A percentile compares a stretch with the other conserved stretches of the same genome.
Conservation (phyloP, 2,888 invertebrate genomes). For the Cheilosia vulpina region DNA sequence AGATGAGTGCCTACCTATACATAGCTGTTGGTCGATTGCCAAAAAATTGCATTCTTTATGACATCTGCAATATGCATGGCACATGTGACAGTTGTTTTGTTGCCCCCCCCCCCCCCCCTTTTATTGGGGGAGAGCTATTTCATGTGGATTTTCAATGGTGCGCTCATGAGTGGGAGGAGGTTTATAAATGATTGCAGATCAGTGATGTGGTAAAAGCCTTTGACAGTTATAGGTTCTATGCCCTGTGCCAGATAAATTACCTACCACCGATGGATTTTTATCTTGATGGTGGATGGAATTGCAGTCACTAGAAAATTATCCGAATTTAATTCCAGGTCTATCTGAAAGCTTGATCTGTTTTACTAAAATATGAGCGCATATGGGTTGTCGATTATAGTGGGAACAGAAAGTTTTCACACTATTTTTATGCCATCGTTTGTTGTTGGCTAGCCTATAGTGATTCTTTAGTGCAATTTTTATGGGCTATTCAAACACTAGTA, state of each 20-base stretch:
- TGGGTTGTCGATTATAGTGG: no score
- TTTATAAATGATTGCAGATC: constrained; percentile 17
- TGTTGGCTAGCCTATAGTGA: no score
- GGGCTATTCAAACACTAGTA: no score
- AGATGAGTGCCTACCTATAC: not conserved
- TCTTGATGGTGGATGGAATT: not conserved
- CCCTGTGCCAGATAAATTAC: not conserved
- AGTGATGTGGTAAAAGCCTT: constrained; percentile 13
- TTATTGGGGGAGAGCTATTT: not conserved
- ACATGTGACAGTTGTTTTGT: constrained; percentile 12
- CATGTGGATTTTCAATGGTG: constrained; percentile 15
- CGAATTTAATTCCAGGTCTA: no score
- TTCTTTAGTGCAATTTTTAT: no score
- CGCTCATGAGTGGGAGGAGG: not conserved
- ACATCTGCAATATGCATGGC: constrained; percentile 70
- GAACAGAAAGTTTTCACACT: no score
- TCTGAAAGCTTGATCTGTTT: no score
- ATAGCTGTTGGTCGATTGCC: constrained; percentile 58
- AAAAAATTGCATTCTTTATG: constrained; percentile 69
- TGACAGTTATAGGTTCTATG: constrained; percentile 2
- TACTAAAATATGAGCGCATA: no score
- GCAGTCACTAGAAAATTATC: no score
- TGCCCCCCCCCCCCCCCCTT: not conserved
- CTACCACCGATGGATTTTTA: not conserved
- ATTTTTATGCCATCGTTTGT: no score